Evolutionary conservation across 2,888 invertebrate species (phyloP), one percentile per base, ranked within the genome.

Genomic region (Apamea epomidion): DNA sequence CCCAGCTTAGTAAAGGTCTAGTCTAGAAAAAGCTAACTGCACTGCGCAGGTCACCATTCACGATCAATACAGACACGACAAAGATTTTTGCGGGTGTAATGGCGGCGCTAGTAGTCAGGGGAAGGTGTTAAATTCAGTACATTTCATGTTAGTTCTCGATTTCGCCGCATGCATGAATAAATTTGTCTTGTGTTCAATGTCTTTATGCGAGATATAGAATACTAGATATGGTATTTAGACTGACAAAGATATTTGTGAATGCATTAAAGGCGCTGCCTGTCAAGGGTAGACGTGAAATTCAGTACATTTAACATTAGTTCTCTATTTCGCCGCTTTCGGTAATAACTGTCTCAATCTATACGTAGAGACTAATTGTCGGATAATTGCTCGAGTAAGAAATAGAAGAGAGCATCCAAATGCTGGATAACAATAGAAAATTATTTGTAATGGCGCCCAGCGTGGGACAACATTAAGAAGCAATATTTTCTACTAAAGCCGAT

Each of bases 1-100:
- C n/a, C 8, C 21, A 42, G 21, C 25, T n/a, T n/a, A 21, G 16
- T 29, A 42, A 21, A 60, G 21, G 10, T 45, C 51, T 79, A 62
- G 51, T 54, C 54, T 37, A 62, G 32, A 79, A 62, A 45, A 37
- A 32, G 0, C 45, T 84, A 54, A 45, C 18, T 54, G 18, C 14
- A 68, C 54, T 69, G 85, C 85, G 81, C 81, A 81, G 6, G 81
- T 48, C 68, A 29, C 10, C 1, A n/a, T n/a, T 37, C 3, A 29
- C 25, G 64, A 80, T 64, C 77, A 51, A 77, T 77, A 42, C n/a
- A n/a, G 37, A 25, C 29, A 37, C 2, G 76, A 74, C 62, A 25
- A 79, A 29, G 18, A 2, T 5, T 21, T 16, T n/a, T 32, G 12
- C 18, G 45, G 0, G 0, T 45, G 7, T 54, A 21, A 64, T 42